Evolutionary conservation across 2,797 vertebrate species (phyloP).

Genomic region (Fundulus diaphanus): DNA sequence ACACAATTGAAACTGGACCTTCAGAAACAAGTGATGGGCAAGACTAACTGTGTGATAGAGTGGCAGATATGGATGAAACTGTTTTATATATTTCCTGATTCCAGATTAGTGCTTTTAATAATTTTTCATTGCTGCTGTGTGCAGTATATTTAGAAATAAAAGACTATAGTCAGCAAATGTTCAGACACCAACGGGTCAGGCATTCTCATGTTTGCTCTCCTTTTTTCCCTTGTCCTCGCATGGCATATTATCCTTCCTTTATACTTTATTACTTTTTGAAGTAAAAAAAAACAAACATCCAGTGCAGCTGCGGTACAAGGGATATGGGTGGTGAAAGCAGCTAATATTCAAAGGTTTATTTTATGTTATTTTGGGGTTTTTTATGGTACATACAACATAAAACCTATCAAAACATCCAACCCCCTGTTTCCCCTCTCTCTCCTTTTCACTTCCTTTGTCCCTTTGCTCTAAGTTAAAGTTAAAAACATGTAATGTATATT

Average conservation of each 20-base stretch:
- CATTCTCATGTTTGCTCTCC: constrained; percentile 2
- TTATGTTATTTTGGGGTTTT: constrained; percentile 10
- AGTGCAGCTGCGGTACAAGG: constrained; percentile 5
- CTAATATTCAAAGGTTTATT: constrained; percentile 5
- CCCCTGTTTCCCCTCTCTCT: not conserved
- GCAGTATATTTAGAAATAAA: not conserved
- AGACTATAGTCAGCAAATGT: not conserved
- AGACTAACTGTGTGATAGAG: constrained; percentile 1
- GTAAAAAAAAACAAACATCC: not conserved
- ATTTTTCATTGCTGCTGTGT: not conserved
- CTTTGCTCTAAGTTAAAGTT: constrained; percentile 22
- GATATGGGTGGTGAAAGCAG: not conserved
- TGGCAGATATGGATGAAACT: not conserved
- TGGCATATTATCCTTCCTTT: not conserved
- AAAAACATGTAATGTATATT: not conserved
- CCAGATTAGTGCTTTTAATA: constrained; percentile 4
- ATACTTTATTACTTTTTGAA: not conserved
- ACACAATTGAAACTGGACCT: constrained; percentile 14
- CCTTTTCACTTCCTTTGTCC: constrained; percentile 6
- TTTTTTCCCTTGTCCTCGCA: not conserved
- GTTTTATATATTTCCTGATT: not conserved
- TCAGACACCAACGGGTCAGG: constrained; percentile 1
- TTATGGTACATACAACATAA: constrained; percentile 12
- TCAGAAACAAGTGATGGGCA: constrained; percentile 1
- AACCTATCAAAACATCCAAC: constrained; percentile 3